A percentile compares a stretch with the other conserved stretches of the same genome.
phyloP scores from a whole-genome alignment of 2,113 vertebrate genomes.

The Rutilus rutilus region DNA sequence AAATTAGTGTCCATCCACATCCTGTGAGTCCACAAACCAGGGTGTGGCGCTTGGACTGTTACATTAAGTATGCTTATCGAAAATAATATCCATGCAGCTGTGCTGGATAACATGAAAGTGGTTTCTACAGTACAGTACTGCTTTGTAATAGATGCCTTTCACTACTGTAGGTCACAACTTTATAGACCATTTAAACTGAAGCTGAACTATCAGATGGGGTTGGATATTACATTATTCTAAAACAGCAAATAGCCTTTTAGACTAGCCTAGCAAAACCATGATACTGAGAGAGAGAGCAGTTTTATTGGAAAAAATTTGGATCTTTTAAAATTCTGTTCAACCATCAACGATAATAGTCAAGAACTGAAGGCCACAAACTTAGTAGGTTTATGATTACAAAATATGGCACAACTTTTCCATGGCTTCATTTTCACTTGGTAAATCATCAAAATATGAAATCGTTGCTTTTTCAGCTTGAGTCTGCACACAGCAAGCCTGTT shows the following conservation, averaged over 20 bases:
- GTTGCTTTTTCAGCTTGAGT: neutral
- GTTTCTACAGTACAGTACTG: neutral
- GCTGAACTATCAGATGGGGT: neutral
- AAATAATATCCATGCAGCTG: constrained; percentile 36
- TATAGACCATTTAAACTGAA: neutral
- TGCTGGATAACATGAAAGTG: neutral
- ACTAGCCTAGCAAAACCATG: neutral
- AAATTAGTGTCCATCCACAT: constrained; percentile 43
- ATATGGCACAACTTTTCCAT: neutral
- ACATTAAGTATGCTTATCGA: constrained; percentile 33
- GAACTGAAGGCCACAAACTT: neutral
- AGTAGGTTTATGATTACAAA: neutral
- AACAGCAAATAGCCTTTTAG: neutral
- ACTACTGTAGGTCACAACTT: neutral
- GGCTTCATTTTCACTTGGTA: neutral
- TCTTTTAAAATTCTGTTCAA: too few relatives aligned
- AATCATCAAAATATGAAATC: neutral
- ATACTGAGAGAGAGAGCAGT: neutral
- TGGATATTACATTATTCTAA: neutral
- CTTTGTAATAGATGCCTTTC: constrained; percentile 1
- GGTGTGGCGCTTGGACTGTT: constrained; percentile 10
- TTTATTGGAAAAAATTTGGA: neutral
- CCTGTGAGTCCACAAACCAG: constrained; percentile 9
- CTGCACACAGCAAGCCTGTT: neutral
- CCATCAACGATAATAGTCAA: neutral